phyloP scores from a whole-genome alignment of 2,888 invertebrate species.

The Synergus laeviventris region DNA sequence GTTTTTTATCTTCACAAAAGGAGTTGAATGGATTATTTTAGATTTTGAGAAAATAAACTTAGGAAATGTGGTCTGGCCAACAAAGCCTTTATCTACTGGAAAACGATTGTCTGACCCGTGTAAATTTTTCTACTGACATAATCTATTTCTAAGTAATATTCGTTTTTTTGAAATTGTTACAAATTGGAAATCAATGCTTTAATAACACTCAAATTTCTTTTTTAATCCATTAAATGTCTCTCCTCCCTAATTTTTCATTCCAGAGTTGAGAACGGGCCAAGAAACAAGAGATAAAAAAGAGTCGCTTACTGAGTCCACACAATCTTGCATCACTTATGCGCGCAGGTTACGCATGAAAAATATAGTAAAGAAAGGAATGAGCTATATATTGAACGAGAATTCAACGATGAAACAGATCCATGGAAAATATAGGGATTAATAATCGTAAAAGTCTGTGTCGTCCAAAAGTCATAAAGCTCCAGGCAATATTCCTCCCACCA shows the following conservation, averaged over 20 bases:
- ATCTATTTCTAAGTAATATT: neutral
- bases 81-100: neutral
- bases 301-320: neutral
- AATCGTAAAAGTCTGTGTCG: constrained; percentile 68
- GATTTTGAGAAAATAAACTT: neutral
- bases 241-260: neutral
- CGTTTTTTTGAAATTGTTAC: neutral
- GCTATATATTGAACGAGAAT: constrained; percentile 54
- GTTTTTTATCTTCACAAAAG: neutral
- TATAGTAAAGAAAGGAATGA: constrained; percentile 56
- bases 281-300: constrained; percentile 22
- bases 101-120: neutral
- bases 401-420: constrained; percentile 41
- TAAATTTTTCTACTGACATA: no score
- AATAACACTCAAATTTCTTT: neutral
- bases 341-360: constrained; percentile 46
- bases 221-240: constrained; percentile 3
- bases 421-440: constrained; percentile 65
- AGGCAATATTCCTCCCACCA: constrained; percentile 62
- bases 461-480: constrained; percentile 64
- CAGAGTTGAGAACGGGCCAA: constrained; percentile 13
- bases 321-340: constrained; percentile 2
- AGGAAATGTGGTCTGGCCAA: constrained; percentile 2
- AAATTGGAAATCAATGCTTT: neutral
- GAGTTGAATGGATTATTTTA: neutral